Evolutionary conservation across 2,113 vertebrate genomes (phyloP).

Genomic region (Natator depressus): DNA sequence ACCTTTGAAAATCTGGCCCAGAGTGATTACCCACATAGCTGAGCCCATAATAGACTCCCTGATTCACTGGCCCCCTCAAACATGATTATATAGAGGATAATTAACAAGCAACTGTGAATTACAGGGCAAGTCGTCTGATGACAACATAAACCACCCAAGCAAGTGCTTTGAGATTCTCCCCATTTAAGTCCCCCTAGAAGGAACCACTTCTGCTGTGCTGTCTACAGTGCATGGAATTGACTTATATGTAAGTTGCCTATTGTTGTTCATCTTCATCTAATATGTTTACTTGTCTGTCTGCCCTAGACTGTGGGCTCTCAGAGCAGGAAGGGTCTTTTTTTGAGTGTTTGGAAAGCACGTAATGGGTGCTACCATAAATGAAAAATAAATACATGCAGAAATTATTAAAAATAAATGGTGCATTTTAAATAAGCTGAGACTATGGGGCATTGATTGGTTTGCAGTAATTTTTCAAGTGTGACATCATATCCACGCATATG

Average conservation of each 20-base stretch:
- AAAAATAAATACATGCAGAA: constrained; percentile 56
- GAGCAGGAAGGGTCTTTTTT: not conserved
- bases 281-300: not conserved
- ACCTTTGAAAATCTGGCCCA: not conserved
- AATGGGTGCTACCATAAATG: constrained; percentile 27
- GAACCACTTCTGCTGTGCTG: not conserved
- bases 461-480: not conserved
- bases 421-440: not conserved
- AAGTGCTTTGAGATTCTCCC: not conserved
- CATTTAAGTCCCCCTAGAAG: not conserved
- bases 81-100: not conserved
- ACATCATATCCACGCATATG: not conserved
- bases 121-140: not conserved
- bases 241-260: not conserved
- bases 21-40: not conserved
- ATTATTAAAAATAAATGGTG: not conserved
- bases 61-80: not conserved
- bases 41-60: not conserved
- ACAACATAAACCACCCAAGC: not conserved
- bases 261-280: not conserved
- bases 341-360: constrained; percentile 36
- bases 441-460: not conserved
- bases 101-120: not conserved
- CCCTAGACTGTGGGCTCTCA: constrained; percentile 34
- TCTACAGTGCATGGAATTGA: not conserved